Evolutionary conservation across 2,113 vertebrate species (phyloP), one percentile per base, ranked within the genome.

Genomic region (Synodontis membranacea): DNA sequence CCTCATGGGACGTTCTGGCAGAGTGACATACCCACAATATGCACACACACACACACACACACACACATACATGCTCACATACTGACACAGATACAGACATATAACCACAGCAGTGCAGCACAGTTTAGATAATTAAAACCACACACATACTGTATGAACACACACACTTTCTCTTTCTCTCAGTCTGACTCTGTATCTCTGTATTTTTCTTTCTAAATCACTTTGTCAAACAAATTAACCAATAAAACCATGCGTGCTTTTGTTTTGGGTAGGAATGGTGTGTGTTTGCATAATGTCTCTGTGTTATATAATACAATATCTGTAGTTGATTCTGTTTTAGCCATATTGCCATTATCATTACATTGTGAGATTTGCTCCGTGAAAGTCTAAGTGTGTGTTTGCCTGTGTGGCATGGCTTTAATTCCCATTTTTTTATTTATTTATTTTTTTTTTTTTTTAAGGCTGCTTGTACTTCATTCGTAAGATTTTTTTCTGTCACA

Each of bases 1-100:
- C 88, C 89, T 90, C 89, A 90, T 90, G 89, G 89, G 89, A 90
- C 76, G 44, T 89, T 86, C 89, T 90, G 89, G 89, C 88, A 91
- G 78, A 89, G 83, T 87, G 86, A 91, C 88, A 90, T 88, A 90
- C 86, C 84, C 89, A 89, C 89, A 88, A 60, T 84, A 78, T 84
- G 85, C 52, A 50, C 31, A 58, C 37, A 80, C 83, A 68, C 83
- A 86, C 83, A 83, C 66, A 79, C 84, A 80, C 62, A 83, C 72
- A 80, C 48, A 86, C 84, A 86, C 86, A 88, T 46, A 58, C 76
- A 80, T 52, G 48, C 68, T 70, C 50, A 82, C 68, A 87, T 80
- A 85, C 90, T 42, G 58, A 89, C 83, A 85, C 80, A 89, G 78
- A 90, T 83, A 89, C 28, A 86, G 85, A 83, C 66, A 54, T 58